Evolutionary conservation across 2,888 invertebrate genomes (phyloP).

Genomic region (Drosophila anomelani): DNA sequence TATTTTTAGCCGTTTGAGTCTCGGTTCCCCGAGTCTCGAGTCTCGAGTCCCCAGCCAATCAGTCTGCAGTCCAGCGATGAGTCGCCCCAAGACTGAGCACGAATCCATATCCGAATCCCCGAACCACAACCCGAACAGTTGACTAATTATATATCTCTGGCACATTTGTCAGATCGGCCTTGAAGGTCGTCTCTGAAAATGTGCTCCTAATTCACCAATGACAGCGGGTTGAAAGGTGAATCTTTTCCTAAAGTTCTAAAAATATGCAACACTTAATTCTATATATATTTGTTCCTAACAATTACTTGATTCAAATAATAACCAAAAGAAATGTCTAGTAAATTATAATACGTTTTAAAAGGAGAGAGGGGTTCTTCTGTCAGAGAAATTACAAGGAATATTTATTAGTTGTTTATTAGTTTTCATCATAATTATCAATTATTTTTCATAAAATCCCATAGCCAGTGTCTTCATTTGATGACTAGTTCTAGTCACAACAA

Average conservation of each 20-base stretch:
- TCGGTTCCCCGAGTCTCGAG: neutral
- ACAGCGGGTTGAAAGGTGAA: slow-evolving; percentile 11
- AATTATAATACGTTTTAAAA: neutral
- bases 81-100: slow-evolving; percentile 15
- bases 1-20: slow-evolving; percentile 59
- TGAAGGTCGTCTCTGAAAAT: slow-evolving; percentile 17
- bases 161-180: slow-evolving; percentile 21
- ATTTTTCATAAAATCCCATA: neutral
- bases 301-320: neutral
- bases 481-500: neutral
- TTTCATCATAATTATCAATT: neutral
- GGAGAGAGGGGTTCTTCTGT: neutral
- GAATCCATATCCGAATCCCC: slow-evolving; percentile 3
- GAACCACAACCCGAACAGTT: slow-evolving; percentile 10
- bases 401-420: too few species aligned
- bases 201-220: slow-evolving; percentile 17
- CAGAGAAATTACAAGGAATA: neutral
- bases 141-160: slow-evolving; percentile 22
- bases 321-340: neutral
- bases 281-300: neutral
- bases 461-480: neutral
- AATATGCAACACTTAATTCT: neutral
- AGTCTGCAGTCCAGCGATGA: slow-evolving; percentile 52
- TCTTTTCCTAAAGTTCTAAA: neutral
- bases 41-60: slow-evolving; percentile 58